Conservation (phyloP, 2,888 invertebrate species). For the Ctena decussata region DNA sequence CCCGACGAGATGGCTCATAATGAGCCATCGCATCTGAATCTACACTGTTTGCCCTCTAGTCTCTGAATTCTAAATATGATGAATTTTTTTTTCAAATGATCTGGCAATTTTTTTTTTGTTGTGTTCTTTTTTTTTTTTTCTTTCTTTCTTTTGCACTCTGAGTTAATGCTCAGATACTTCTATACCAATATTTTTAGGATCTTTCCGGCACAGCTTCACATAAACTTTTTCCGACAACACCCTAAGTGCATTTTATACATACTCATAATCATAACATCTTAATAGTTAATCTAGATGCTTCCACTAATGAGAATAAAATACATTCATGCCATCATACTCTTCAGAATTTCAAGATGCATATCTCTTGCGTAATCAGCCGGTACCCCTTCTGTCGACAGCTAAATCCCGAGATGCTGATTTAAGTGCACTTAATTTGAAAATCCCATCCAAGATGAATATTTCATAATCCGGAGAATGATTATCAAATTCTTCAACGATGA, state of each 20-base stretch:
- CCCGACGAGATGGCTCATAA: no score
- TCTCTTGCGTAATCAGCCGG: neutral
- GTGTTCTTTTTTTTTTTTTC: no score
- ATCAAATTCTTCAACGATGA: conserved; percentile 14
- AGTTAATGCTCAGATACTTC: neutral
- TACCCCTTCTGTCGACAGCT: neutral
- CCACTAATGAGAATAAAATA: neutral
- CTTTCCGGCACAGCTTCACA: no score
- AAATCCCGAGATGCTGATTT: neutral
- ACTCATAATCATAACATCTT: neutral
- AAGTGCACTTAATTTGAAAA: conserved; percentile 11
- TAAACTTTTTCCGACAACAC: neutral
- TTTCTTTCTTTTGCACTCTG: no score
- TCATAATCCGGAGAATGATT: conserved; percentile 42
- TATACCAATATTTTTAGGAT: no score
- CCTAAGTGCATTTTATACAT: neutral
- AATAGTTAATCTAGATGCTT: neutral
- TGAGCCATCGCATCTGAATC: no score
- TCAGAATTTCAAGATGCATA: neutral
- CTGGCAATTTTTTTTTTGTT: no score
- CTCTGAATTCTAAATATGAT: no score
- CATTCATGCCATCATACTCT: neutral
- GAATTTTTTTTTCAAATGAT: no score
- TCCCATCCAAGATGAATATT: neutral
- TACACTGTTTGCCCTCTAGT: no score